Evolutionary conservation across 2,888 invertebrate genomes (phyloP), one percentile per base, ranked within the genome.

Genomic region (Andrena flavipes): DNA sequence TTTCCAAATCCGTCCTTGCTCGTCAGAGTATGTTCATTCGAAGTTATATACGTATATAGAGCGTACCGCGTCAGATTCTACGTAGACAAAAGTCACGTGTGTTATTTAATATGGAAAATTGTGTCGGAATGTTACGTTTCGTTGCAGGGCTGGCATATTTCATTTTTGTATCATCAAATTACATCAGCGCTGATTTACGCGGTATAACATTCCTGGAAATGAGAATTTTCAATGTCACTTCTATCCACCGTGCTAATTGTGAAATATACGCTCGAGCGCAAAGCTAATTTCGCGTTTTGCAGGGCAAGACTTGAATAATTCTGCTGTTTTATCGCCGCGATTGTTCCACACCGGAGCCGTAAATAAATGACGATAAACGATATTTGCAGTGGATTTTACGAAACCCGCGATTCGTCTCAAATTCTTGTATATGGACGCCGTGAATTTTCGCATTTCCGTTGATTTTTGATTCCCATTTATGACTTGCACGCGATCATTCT

Each of bases 141-240:
- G 20, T 56, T 56, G 20, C 13, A 48, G 29, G 23, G 30, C 67
- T 56, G 42, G 23, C 65, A 59, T 16, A 20, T 59, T 59, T 30
- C 59, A 35, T 13, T 56, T 72, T 54, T 51, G 23, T 35, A 23
- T 30, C 5, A 20, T n/a, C 29, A 30, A 51, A 26, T 23, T 10
- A 26, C 16, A 1, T 13, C 33, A 2, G 13, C 64, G 35, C 65
- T 65, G 73, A 73, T 35, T 29, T 42, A 20, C 30, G 0, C 26
- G 16, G 30, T 8, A 30, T 33, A 74, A 73, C 54, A 65, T 65
- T 54, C 29, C 4, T 2, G 65, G 42, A 29, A 73, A 73, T 42
- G 35, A 56, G 73, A 65, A 65, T 73, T 42, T 73, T 42, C 23
- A 10, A 3, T 16, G 5, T 1, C 10, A 23, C 51, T 35, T n/a